Conservation (phyloP, 2,888 invertebrate genomes). For the Adineta ricciae region DNA sequence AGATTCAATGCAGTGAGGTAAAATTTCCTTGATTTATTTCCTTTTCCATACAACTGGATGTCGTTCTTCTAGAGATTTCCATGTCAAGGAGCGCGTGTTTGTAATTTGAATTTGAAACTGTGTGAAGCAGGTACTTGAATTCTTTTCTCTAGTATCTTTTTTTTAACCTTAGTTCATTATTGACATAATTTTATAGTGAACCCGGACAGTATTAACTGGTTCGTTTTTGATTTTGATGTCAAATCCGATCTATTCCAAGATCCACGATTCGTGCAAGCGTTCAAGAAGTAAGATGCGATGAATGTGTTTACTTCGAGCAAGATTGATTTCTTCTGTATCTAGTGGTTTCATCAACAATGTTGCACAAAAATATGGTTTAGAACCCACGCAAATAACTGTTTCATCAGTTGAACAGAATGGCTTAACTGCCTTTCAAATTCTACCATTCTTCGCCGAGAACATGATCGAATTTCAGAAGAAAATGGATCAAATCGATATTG, state of each 20-base stretch:
- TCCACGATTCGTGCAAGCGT: not conserved
- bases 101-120: not conserved
- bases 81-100: not conserved
- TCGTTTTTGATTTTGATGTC: not conserved
- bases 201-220: not conserved
- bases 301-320: not conserved
- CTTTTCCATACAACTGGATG: no score
- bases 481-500: slow-evolving; percentile 2
- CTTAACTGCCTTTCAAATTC: not conserved
- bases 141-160: accelerated
- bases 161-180: not conserved
- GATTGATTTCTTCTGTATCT: not conserved
- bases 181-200: not conserved
- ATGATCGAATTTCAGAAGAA: not conserved
- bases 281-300: not conserved
- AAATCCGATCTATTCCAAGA: not conserved
- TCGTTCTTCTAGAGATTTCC: not conserved
- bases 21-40: not conserved
- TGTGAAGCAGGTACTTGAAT: not conserved
- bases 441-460: not conserved
- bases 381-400: not conserved
- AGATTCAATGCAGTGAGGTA: not conserved
- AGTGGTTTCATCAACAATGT: not conserved
- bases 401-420: not conserved
- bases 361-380: not conserved